Conservation (phyloP, 2,888 invertebrate genomes). For the Octonoba sinensis region DNA sequence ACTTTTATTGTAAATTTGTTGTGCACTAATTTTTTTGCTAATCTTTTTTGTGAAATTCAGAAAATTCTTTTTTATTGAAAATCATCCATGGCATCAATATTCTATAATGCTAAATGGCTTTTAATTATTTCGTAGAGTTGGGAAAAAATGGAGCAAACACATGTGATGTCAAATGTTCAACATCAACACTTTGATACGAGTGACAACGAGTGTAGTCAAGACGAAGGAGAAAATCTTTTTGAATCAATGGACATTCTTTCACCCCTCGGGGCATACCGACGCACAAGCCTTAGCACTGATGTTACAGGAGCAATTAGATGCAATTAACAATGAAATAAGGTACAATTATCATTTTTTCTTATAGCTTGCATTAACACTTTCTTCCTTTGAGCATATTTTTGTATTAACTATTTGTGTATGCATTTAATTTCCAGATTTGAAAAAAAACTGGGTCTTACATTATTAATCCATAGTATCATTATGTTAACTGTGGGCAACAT, state of each 20-base stretch:
- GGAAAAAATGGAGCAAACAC: constrained; percentile 90
- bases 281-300: constrained; percentile 98
- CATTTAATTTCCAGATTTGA: too few relatives aligned
- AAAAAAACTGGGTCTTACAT: too few relatives aligned
- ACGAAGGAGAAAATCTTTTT: constrained; percentile 84
- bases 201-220: constrained; percentile 73
- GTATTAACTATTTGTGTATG: too few relatives aligned
- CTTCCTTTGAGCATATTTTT: not conserved
- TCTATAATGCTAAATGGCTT: not conserved
- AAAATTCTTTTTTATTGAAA: too few relatives aligned
- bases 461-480: too few relatives aligned
- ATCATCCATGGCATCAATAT: too few relatives aligned
- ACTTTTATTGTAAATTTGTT: too few relatives aligned
- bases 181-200: constrained; percentile 89
- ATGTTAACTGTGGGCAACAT: too few relatives aligned
- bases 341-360: constrained; percentile 61
- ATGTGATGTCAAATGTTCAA: constrained; percentile 90
- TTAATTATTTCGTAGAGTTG: constrained; percentile 24
- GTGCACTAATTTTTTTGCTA: too few relatives aligned
- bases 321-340: constrained; percentile 98
- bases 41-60: too few relatives aligned
- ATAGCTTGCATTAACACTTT: not conserved
- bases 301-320: constrained; percentile 99
- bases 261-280: constrained; percentile 81
- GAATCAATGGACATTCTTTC: constrained; percentile 80